Conservation (phyloP, 2,797 vertebrate genomes). For the Remorina albescens region DNA sequence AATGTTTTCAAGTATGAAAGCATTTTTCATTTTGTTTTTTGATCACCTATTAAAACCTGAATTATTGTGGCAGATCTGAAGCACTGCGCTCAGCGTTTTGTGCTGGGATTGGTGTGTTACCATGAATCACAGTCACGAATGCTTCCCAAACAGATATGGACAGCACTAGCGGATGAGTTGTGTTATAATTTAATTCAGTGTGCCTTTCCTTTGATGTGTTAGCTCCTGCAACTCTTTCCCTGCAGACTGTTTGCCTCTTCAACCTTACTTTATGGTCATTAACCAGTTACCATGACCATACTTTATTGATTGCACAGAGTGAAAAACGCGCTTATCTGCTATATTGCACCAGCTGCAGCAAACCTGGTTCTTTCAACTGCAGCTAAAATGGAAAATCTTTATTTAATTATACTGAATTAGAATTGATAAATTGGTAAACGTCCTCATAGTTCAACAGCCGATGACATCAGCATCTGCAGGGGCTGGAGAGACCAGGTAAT, state of each 20-base stretch:
- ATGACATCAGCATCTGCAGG: constrained; percentile 17
- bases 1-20: no score
- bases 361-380: background rate
- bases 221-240: background rate
- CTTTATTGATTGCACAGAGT: constrained; percentile 34
- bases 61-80: background rate
- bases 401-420: constrained; percentile 16
- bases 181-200: constrained; percentile 14
- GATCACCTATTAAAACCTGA: background rate
- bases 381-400: constrained; percentile 23
- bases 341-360: constrained; percentile 37
- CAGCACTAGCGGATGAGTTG: background rate
- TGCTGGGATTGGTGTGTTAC: background rate
- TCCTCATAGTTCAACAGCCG: background rate
- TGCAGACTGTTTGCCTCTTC: constrained; percentile 10
- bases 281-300: constrained; percentile 9
- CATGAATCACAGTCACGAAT: background rate
- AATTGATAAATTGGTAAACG: constrained; percentile 23
- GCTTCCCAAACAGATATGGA: constrained; percentile 3
- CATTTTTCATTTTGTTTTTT: background rate
- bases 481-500: background rate
- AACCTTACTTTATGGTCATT: constrained; percentile 29
- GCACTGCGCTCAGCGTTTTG: constrained; percentile 1
- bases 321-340: constrained; percentile 35
- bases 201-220: constrained; percentile 6